Evolutionary conservation across 2,113 vertebrate species (phyloP), one percentile per base, ranked within the genome.

Genomic region (Python bivittatus): DNA sequence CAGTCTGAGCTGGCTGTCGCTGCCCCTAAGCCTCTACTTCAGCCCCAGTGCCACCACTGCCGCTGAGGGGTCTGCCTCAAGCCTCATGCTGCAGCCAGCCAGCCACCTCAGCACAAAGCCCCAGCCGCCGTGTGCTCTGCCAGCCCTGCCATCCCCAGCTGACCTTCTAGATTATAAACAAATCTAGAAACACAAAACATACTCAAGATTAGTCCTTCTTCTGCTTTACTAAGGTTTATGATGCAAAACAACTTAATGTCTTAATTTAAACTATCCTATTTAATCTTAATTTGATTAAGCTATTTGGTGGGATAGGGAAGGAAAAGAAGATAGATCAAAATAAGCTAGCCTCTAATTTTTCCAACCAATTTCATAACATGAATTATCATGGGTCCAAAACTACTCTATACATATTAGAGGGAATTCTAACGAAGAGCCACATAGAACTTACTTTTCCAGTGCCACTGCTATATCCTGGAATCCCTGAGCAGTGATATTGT

Each of bases 401-500:
- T 89, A 68, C 12, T 72, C 64, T 33, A 88, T 57, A 72, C 22
- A 53, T 48, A 64, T 87, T 60, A 85, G 94, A 5, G 84, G 33
- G 0, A 15, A 91, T 90, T 91, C 91, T 0, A 0, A 90, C 25
- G 54, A 90, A 96, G 38, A 95, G 85, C 9, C 27, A 20, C 6
- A 13, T 20, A 87, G 88, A 96, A 98, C 99, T 97, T 98, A 99
- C 99, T 99, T 99, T 96, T 99, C 99, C 96, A 99, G 97, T 83
- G 99, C 99, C 12, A 99, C 98, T 85, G 99, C 98, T 94, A 99
- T 99, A 91, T 99, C 99, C 95, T 99, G 99, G 88, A 99, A 99
- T 93, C 99, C 99, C 97, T 99, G 99, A 0, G 99, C 98, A 44
- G 99, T 99, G 93, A 98, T 98, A 94, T 99, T 99, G 96, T 99